These are phyloP conservation scores for Chrysaora quinquecirrha DNA, from an alignment of 30 jellyfish, hydroid and myxozoan species.

Conservation along the genomic window DNA sequence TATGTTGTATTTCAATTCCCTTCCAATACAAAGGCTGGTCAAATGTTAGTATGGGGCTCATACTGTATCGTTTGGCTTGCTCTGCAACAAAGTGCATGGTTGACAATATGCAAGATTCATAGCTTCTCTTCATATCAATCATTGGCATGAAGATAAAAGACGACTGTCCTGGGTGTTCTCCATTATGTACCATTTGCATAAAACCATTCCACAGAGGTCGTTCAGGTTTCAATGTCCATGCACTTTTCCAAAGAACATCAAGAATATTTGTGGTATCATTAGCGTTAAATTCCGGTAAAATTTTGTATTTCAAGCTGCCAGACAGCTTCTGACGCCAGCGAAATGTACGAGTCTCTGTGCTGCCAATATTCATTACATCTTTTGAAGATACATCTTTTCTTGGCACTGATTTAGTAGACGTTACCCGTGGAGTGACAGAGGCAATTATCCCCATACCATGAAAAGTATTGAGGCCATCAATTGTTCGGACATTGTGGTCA, in stretches of 20 bases:
- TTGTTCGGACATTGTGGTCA: slow-evolving; percentile 1
- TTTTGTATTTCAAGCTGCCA: neutral
- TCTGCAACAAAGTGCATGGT: slow-evolving; percentile 3
- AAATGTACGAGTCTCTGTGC: neutral
- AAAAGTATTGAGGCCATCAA: neutral
- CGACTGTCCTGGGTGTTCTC: slow-evolving; percentile 27
- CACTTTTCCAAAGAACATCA: neutral
- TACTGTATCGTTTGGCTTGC: neutral
- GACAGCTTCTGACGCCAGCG: neutral
- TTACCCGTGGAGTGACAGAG: neutral
- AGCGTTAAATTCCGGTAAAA: neutral
- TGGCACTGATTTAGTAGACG: neutral
- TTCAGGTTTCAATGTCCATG: neutral
- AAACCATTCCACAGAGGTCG: slow-evolving; percentile 5
- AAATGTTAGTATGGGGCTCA: neutral
- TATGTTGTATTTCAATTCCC: neutral
- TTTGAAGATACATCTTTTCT: neutral
- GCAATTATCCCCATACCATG: slow-evolving; percentile 7
- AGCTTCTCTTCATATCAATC: slow-evolving; percentile 26
- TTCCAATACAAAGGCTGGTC: neutral
- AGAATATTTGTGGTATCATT: neutral
- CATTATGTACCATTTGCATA: slow-evolving; percentile 10
- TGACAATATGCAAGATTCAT: slow-evolving; percentile 27
- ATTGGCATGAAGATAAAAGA: slow-evolving; percentile 28
- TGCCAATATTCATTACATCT: neutral